phyloP scores from a whole-genome alignment of 2,888 invertebrate genomes.

The Mycalesis mineus region DNA sequence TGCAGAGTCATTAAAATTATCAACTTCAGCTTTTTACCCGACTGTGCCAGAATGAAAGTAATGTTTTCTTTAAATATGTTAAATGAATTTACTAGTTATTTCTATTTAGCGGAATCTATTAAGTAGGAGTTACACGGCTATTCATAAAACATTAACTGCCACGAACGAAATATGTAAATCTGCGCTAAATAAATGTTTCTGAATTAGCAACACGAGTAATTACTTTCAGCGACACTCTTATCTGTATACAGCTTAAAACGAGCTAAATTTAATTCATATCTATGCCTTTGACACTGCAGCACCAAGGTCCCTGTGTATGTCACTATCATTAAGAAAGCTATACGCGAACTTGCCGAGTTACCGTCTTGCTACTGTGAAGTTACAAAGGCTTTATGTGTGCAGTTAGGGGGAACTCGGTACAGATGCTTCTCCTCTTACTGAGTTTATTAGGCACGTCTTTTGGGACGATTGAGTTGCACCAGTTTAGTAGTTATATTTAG shows the following conservation, averaged over 20 bases:
- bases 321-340: conserved; percentile 2
- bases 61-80: too few species aligned
- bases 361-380: not conserved
- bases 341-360: not conserved
- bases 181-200: too few species aligned
- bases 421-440: not conserved
- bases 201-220: too few species aligned
- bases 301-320: not conserved
- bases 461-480: not conserved
- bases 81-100: too few species aligned
- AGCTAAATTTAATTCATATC: not conserved
- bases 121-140: too few species aligned
- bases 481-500: not conserved
- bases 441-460: not conserved
- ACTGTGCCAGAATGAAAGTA: too few species aligned
- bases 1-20: too few species aligned
- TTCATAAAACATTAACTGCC: too few species aligned
- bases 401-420: not conserved
- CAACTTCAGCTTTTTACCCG: too few species aligned
- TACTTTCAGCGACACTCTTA: too few species aligned
- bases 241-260: not conserved
- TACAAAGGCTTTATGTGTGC: not conserved
- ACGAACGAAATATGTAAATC: too few species aligned
- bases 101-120: too few species aligned
- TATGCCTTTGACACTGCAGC: not conserved